phyloP scores from a whole-genome alignment of 2,888 invertebrate genomes.

The Drosophila recens region DNA sequence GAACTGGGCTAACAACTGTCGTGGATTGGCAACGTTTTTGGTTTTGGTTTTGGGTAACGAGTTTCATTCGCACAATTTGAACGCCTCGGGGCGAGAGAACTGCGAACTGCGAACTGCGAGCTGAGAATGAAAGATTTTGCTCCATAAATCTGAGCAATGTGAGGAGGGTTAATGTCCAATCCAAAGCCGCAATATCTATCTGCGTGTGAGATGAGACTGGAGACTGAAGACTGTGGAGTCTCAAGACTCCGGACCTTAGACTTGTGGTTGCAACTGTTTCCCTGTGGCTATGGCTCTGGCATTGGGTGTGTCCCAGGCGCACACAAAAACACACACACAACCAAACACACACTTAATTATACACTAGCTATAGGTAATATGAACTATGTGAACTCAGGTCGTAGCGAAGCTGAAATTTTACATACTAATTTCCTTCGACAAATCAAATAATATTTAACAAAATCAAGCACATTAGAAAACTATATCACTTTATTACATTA shows the following conservation, averaged over 20 bases:
- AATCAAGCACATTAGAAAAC: background rate
- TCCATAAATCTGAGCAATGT: conserved; percentile 74
- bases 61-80: conserved; percentile 77
- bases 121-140: conserved; percentile 57
- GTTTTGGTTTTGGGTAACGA: conserved; percentile 61
- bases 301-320: conserved; percentile 45
- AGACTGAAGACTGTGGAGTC: background rate
- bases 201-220: conserved; percentile 56
- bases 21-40: conserved; percentile 5
- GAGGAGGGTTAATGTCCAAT: conserved; percentile 69
- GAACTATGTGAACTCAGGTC: background rate
- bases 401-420: background rate
- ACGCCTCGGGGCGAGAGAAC: conserved; percentile 47
- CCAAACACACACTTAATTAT: background rate
- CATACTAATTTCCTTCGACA: background rate
- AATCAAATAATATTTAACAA: background rate
- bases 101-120: conserved; percentile 9
- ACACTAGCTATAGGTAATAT: conserved; percentile 5
- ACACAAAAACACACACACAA: background rate
- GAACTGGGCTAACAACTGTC: conserved; percentile 7
- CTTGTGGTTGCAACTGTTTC: conserved; percentile 36
- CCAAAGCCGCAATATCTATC: conserved; percentile 45
- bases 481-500: background rate
- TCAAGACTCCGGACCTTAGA: background rate
- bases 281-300: conserved; percentile 12